These are phyloP conservation scores for Zalophus californianus DNA, from an alignment of 2,797 vertebrate genomes.

Conservation along the genomic window DNA sequence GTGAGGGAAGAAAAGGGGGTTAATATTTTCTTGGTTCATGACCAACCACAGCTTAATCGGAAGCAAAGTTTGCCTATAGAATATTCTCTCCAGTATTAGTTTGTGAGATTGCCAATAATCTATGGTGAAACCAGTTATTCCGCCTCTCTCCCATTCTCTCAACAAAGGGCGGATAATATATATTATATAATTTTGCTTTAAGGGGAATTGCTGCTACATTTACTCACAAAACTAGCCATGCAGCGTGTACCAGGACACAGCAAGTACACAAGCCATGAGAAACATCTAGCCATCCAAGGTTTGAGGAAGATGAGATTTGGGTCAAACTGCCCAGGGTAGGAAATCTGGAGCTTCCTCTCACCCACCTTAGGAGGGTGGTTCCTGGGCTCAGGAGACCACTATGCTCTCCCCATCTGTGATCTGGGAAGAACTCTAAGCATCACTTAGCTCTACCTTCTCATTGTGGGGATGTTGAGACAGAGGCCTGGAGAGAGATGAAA, in stretches of 20 bases:
- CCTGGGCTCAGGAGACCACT: neutral
- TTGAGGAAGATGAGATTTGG: neutral
- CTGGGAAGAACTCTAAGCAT: neutral
- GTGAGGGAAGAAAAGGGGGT: neutral
- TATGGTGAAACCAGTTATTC: constrained; percentile 74
- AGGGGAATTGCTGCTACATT: neutral
- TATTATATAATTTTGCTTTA: neutral
- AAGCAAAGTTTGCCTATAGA: constrained; percentile 40
- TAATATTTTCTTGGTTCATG: constrained; percentile 15
- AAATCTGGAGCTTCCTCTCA: neutral
- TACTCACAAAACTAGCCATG: neutral
- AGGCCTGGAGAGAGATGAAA: neutral
- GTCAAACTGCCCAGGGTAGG: neutral
- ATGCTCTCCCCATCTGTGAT: neutral
- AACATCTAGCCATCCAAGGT: no score
- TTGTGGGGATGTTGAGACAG: neutral
- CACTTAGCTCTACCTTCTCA: neutral
- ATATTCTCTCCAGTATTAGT: constrained; percentile 12
- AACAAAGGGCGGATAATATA: neutral
- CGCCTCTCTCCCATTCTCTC: constrained; percentile 38
- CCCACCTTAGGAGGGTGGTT: neutral
- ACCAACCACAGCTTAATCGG: neutral
- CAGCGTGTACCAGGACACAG: neutral
- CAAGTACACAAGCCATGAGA: neutral
- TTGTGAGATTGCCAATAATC: constrained; percentile 63